phyloP scores from a whole-genome alignment of 2,113 vertebrate genomes.

The Sapajus apella region DNA sequence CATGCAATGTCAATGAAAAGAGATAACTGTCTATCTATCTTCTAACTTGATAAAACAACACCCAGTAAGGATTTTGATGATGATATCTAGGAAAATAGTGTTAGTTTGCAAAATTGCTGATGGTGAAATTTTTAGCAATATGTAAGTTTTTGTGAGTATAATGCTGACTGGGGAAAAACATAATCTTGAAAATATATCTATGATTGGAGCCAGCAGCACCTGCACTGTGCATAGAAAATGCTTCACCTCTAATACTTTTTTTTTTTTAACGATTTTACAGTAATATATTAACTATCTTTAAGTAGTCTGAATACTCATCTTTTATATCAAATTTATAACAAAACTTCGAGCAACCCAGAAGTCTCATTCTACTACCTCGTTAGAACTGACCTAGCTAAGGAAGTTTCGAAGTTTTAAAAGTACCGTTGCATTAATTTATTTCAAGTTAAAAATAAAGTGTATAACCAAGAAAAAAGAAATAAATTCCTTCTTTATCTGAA shows the following conservation, averaged over 20 bases:
- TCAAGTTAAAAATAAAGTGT: background rate
- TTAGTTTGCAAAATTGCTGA: background rate
- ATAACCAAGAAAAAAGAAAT: background rate
- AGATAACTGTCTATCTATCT: background rate
- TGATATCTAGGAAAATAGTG: background rate
- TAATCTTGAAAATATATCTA: no score
- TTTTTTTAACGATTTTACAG: background rate
- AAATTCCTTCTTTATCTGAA: background rate
- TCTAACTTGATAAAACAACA: background rate
- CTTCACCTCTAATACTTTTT: background rate
- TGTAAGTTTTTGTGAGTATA: background rate
- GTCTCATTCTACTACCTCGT: background rate
- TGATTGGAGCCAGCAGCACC: no score
- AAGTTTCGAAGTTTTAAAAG: background rate
- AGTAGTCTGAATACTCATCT: background rate
- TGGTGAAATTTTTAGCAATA: background rate
- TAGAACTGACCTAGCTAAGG: background rate
- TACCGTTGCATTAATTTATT: background rate
- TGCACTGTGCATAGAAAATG: background rate
- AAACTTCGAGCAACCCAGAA: background rate
- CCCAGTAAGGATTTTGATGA: background rate
- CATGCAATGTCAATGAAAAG: background rate
- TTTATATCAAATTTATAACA: background rate
- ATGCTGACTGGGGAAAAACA: background rate
- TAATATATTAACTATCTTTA: background rate